Evolutionary conservation across 2,888 invertebrate species (phyloP), one percentile per base, ranked within the genome.

Genomic region (Ellobium chinense): DNA sequence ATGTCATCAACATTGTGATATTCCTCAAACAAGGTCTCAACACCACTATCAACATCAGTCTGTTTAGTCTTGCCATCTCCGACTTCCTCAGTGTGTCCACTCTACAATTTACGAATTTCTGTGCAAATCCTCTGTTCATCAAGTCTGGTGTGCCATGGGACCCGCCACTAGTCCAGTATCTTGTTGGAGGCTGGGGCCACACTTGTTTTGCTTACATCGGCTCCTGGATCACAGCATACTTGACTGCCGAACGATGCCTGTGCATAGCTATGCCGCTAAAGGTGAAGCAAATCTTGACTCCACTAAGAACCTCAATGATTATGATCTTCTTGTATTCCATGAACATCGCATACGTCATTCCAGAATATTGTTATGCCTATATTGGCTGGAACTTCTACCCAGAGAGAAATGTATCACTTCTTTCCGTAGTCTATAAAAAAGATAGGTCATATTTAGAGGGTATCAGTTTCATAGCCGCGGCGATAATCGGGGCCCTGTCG

Each of bases 211-310:
- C 54, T n/a, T 31, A 56, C n/a, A 70, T 70, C 2, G 34, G 31
- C 29, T 56, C 31, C n/a, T 70, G 12, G n/a, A 70, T 70, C 12
- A 70, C 70, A 31, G 29, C 56, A n/a, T 70, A 56, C 27, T 31
- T 70, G 12, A 70, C 70, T 4, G 34, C 56, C 1, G 70, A 70
- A 56, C 54, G 70, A n/a, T 70, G 54, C 34, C 9, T 70, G 3
- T 34, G 70, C 18, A 70, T 70, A 2, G 34, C 70, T 4, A 24
- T 21, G 3, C 70, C 70, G 4, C 56, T 70, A 9, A 70, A 56
- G 34, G 70, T 70, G n/a, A 70, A 70, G 34, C 34, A 54, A 12
- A 56, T 70, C 4, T 7, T 70, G 18, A 70, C 70, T 1, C 0
- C 70, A 29, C 46, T 0, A 34, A 29, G 21, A n/a, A 70, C 70